A percentile compares a stretch with the other conserved stretches of the same genome.
Conservation (phyloP, 2,113 vertebrate species). For the Corythornis madagascariensis region DNA sequence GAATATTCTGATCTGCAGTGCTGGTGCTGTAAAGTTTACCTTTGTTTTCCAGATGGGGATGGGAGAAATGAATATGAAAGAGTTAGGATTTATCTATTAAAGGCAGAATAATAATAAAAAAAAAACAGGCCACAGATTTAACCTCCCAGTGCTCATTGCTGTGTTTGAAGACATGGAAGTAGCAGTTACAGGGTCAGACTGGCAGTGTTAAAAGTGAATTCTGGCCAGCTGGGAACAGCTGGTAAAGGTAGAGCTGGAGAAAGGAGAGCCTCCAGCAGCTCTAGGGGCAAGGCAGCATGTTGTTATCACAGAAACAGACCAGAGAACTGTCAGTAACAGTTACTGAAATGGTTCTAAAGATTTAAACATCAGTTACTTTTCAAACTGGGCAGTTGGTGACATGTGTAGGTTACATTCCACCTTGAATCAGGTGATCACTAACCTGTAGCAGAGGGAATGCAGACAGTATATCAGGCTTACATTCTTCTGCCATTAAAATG, state of each 20-base stretch:
- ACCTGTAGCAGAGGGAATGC: conserved; percentile 77
- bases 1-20: background rate
- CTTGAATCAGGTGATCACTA: background rate
- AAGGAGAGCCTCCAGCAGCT: background rate
- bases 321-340: background rate
- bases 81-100: background rate
- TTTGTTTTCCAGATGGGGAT: background rate
- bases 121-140: background rate
- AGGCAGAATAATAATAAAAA: background rate
- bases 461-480: conserved; percentile 71
- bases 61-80: background rate
- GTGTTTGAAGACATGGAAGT: background rate
- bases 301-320: background rate
- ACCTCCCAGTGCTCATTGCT: background rate
- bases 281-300: background rate
- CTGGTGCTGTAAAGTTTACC: background rate
- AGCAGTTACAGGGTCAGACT: background rate
- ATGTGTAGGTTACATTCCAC: background rate
- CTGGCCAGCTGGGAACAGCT: background rate
- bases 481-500: conserved; percentile 87
- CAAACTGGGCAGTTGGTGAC: background rate
- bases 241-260: background rate
- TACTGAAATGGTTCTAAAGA: background rate
- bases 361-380: background rate
- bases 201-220: background rate